A percentile compares a stretch with the other conserved stretches of the same genome.
These are phyloP conservation scores for Lepidothrix coronata DNA, from an alignment of 2,113 vertebrate genomes.

Conservation along the genomic window DNA sequence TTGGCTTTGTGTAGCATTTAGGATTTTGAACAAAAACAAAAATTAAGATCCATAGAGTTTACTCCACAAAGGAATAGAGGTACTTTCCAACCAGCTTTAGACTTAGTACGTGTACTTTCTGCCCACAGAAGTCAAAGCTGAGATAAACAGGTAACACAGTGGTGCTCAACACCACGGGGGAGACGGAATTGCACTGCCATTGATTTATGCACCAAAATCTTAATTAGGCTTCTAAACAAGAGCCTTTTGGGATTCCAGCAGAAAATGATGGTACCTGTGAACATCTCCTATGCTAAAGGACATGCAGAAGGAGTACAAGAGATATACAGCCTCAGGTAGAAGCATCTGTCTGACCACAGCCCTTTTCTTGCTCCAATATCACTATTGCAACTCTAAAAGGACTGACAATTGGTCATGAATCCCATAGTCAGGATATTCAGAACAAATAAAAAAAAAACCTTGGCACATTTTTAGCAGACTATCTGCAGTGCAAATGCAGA, in stretches of 20 bases:
- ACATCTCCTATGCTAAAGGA: background rate
- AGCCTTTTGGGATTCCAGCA: background rate
- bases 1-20: accelerated
- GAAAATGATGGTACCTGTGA: background rate
- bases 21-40: background rate
- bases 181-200: background rate
- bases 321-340: background rate
- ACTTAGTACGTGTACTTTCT: background rate
- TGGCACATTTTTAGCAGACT: background rate
- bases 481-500: background rate
- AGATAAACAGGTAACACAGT: background rate
- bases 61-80: background rate
- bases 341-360: background rate
- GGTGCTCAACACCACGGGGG: background rate
- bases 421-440: background rate
- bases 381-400: background rate
- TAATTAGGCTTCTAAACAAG: background rate
- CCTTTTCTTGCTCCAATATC: background rate
- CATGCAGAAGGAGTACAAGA: background rate
- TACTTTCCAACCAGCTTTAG: background rate
- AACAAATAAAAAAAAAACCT: background rate
- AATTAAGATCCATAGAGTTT: background rate
- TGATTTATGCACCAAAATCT: background rate
- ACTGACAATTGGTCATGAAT: accelerated
- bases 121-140: background rate